These are phyloP conservation scores for Palaemon carinicauda DNA, from an alignment of 1,140 invertebrate species.

Conservation along the genomic window DNA sequence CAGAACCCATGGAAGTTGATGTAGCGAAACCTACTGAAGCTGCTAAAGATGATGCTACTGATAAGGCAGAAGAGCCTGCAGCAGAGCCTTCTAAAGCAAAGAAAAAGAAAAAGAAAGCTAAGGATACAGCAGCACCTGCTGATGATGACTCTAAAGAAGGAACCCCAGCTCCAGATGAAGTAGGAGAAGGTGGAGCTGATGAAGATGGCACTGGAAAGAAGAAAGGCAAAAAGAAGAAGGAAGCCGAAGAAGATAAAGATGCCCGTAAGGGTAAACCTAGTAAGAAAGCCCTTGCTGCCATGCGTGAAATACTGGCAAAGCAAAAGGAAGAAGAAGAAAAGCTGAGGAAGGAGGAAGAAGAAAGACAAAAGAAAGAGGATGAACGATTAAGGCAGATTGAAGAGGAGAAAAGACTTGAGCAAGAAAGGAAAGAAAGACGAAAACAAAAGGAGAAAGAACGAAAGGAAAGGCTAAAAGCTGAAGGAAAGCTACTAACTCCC, in stretches of 20 bases:
- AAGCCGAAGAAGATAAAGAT: slow-evolving; percentile 65
- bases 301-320: slow-evolving; percentile 87
- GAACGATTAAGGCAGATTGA: slow-evolving; percentile 73
- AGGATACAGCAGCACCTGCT: slow-evolving; percentile 64
- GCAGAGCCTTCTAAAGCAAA: slow-evolving; percentile 47
- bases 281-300: slow-evolving; percentile 81
- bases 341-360: slow-evolving; percentile 80
- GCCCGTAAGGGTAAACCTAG: slow-evolving; percentile 72
- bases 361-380: slow-evolving; percentile 81
- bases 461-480: slow-evolving; percentile 90
- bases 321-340: slow-evolving; percentile 91
- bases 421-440: slow-evolving; percentile 87
- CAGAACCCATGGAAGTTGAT: slow-evolving; percentile 9
- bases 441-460: slow-evolving; percentile 96
- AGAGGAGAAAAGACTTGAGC: slow-evolving; percentile 81
- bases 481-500: slow-evolving; percentile 91
- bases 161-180: slow-evolving; percentile 63
- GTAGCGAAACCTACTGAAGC: slow-evolving; percentile 42
- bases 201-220: slow-evolving; percentile 61
- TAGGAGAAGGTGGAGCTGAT: slow-evolving; percentile 52
- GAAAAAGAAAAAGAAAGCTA: slow-evolving; percentile 62
- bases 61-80: slow-evolving; percentile 60
- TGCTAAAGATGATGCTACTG: slow-evolving; percentile 58
- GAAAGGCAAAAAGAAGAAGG: slow-evolving; percentile 66
- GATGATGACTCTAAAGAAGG: slow-evolving; percentile 62